Conservation (phyloP, 2,888 invertebrate genomes). For the Pterobdella sp. region DNA sequence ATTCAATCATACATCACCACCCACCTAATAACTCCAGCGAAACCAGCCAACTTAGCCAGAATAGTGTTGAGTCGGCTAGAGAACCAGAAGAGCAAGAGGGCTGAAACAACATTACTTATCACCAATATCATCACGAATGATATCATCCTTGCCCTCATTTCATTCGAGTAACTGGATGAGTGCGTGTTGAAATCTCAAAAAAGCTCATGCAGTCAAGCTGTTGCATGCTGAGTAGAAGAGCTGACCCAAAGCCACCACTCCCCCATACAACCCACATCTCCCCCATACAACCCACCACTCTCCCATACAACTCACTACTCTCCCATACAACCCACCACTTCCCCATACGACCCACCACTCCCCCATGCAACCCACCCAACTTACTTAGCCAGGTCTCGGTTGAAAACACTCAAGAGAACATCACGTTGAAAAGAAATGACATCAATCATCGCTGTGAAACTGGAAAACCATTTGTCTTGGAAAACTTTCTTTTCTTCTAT, state of each 20-base stretch:
- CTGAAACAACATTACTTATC: neutral
- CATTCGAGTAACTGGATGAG: neutral
- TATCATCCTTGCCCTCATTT: neutral
- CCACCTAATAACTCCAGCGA: neutral
- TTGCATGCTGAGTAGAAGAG: conserved; percentile 14
- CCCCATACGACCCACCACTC: neutral
- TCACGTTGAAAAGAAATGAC: neutral
- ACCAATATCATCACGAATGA: neutral
- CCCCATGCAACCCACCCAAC: neutral
- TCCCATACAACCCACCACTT: neutral
- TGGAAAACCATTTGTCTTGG: conserved; percentile 4
- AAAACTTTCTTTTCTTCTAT: neutral
- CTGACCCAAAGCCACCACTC: conserved; percentile 15
- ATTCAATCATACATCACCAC: neutral
- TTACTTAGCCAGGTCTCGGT: neutral
- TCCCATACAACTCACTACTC: neutral
- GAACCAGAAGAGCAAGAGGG: conserved; percentile 9
- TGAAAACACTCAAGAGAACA: neutral
- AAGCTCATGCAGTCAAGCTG: too few relatives aligned
- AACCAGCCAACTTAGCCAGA: neutral
- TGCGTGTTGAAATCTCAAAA: neutral
- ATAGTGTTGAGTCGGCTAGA: neutral
- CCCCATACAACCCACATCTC: neutral
- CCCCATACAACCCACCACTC: neutral
- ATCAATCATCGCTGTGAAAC: neutral